phyloP scores from a whole-genome alignment of 2,888 invertebrate species.

The Euplexia lucipara region DNA sequence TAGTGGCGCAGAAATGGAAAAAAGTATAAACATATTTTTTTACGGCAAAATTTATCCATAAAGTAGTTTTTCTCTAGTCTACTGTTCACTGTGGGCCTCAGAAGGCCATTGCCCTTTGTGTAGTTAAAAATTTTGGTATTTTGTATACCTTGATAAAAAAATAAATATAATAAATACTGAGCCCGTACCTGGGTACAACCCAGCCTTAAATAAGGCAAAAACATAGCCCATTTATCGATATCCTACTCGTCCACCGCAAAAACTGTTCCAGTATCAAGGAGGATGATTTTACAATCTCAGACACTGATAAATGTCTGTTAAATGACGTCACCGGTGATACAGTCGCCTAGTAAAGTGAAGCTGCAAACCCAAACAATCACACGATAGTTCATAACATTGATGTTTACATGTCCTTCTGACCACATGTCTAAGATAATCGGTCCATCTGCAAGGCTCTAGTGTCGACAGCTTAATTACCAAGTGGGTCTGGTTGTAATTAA shows the following conservation, averaged over 20 bases:
- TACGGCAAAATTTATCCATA: too few species aligned
- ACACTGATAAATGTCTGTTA: conserved; percentile 46
- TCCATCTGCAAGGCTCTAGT: conserved; percentile 70
- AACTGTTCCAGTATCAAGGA: conserved; percentile 42
- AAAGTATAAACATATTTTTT: too few species aligned
- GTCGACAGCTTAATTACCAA: conserved; percentile 78
- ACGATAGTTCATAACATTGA: conserved; percentile 69
- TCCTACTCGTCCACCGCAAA: conserved; percentile 41
- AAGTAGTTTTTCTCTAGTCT: too few species aligned
- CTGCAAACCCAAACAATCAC: conserved; percentile 77
- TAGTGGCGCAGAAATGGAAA: too few species aligned
- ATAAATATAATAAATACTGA: too few species aligned
- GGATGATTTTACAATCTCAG: conserved; percentile 50
- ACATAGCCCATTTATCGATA: conserved; percentile 43
- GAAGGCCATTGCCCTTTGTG: too few species aligned
- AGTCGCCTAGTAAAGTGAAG: conserved; percentile 65
- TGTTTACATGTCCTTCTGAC: conserved; percentile 71
- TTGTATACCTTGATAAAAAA: too few species aligned
- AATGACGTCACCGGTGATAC: conserved; percentile 61
- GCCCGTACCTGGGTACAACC: too few species aligned
- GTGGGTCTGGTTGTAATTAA: conserved; percentile 67
- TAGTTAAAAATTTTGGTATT: too few species aligned
- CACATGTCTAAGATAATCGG: conserved; percentile 68
- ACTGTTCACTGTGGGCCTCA: too few species aligned
- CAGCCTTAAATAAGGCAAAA: conserved; percentile 42